Percentiles rank a stretch among this genome's conserved stretches.
These are phyloP conservation scores for Mamestra configurata DNA, from an alignment of 1,140 invertebrate species.

Conservation along the genomic window DNA sequence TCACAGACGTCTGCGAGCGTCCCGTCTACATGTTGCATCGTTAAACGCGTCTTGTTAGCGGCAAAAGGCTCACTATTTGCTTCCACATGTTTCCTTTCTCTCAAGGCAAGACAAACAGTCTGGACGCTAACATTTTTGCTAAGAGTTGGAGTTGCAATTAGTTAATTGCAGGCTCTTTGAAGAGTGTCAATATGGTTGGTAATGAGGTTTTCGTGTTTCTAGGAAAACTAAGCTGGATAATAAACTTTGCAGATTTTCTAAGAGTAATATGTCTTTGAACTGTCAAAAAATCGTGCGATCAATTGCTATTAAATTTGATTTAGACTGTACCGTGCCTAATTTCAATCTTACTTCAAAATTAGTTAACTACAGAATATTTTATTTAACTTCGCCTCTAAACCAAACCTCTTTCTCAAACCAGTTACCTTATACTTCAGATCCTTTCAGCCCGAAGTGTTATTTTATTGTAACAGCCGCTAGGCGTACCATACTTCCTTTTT, in stretches of 20 bases:
- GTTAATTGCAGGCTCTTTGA: conserved; percentile 5
- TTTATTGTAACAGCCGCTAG: not conserved
- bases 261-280: no score
- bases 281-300: no score
- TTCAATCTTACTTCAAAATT: no score
- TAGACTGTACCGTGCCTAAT: no score
- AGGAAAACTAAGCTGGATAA: not conserved
- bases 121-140: not conserved
- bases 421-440: not conserved
- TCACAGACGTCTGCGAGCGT: conserved; percentile 14
- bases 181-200: not conserved
- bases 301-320: no score
- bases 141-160: conserved; percentile 19
- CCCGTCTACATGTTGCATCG: conserved; percentile 32
- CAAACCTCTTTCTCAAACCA: not conserved
- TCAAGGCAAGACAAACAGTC: not conserved
- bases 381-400: no score
- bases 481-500: conserved; percentile 5
- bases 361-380: no score
- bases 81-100: conserved; percentile 2
- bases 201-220: not conserved
- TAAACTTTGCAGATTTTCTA: no score
- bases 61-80: conserved; percentile 31
- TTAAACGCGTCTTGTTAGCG: conserved; percentile 22
- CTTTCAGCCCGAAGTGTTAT: not conserved